phyloP scores from a whole-genome alignment of 2,113 vertebrate species.

The Engraulis encrasicolus region DNA sequence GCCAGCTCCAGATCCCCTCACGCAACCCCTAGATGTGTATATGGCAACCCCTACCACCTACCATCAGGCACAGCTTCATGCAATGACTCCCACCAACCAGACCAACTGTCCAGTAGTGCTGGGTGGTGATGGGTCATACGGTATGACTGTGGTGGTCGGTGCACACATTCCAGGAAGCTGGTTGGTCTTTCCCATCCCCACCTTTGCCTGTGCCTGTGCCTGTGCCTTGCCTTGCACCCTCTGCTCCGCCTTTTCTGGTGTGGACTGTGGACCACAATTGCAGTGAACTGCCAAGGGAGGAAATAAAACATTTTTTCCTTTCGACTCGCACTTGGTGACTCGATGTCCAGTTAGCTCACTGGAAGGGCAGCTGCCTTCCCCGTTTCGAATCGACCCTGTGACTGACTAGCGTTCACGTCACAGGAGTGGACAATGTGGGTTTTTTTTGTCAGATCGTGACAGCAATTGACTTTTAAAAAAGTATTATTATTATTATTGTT shows the following conservation, averaged over 20 bases:
- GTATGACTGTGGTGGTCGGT: slow-evolving; percentile 51
- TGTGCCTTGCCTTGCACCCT: no score
- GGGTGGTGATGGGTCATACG: slow-evolving; percentile 36
- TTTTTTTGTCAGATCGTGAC: slow-evolving; percentile 51
- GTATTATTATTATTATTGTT: no score
- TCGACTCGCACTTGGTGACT: no score
- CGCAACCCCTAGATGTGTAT: no score
- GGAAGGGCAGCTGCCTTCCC: slow-evolving; percentile 34
- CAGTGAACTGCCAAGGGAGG: no score
- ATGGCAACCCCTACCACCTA: no score
- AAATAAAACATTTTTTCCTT: no score
- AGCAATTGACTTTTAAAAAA: slow-evolving; percentile 13
- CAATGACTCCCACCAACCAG: neutral
- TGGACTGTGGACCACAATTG: slow-evolving; percentile 55
- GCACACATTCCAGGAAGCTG: slow-evolving; percentile 52
- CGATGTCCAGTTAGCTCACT: no score
- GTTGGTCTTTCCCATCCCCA: no score
- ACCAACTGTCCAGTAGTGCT: neutral
- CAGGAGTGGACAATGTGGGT: neutral
- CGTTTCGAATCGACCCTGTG: no score
- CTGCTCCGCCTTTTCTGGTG: slow-evolving; percentile 38
- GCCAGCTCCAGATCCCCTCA: no score
- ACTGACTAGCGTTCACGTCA: neutral
- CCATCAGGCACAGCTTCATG: neutral
- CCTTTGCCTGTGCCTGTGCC: no score